A percentile compares a stretch with the other conserved stretches of the same genome.
Evolutionary conservation across 2,797 vertebrate genomes (phyloP).

Genomic region (Parauchenoglanis ngamensis): DNA sequence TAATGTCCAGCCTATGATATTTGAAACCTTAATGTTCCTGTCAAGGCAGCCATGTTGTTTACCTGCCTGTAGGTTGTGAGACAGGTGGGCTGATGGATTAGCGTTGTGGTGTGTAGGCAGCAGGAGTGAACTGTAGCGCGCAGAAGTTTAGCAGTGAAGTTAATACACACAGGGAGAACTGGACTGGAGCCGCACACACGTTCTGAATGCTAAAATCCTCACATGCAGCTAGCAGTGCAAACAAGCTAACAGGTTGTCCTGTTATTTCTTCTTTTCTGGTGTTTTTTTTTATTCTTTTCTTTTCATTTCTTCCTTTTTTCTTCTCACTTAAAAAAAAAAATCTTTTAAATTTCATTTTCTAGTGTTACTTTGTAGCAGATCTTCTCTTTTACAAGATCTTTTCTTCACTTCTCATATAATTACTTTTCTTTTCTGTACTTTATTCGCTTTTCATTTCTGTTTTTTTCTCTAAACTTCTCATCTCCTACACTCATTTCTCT

Average conservation of each 20-base stretch:
- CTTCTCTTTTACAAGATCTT: not conserved
- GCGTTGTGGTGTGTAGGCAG: not conserved
- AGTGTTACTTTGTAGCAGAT: not conserved
- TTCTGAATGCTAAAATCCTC: conserved; percentile 59
- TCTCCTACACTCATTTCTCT: not conserved
- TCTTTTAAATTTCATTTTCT: not conserved
- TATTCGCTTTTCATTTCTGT: not conserved
- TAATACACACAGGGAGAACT: conserved; percentile 50
- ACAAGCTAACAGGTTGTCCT: not conserved
- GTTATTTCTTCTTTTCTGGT: too few relatives aligned
- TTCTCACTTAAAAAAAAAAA: not conserved
- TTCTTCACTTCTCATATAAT: not conserved
- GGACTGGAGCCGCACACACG: conserved; percentile 50
- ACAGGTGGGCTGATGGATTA: conserved; percentile 27
- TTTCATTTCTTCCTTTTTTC: not conserved
- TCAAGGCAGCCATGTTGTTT: conserved; percentile 3
- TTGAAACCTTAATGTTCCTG: conserved; percentile 17
- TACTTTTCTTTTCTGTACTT: not conserved
- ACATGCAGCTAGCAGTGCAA: not conserved
- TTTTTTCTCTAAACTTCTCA: too few relatives aligned
- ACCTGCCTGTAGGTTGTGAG: not conserved
- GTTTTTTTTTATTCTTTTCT: not conserved
- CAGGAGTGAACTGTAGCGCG: conserved; percentile 29
- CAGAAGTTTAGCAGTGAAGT: conserved; percentile 52
- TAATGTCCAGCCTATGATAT: conserved; percentile 36